These are phyloP conservation scores for Drosophila antonietae DNA, from an alignment of 2,888 invertebrate species.

Conservation along the genomic window DNA sequence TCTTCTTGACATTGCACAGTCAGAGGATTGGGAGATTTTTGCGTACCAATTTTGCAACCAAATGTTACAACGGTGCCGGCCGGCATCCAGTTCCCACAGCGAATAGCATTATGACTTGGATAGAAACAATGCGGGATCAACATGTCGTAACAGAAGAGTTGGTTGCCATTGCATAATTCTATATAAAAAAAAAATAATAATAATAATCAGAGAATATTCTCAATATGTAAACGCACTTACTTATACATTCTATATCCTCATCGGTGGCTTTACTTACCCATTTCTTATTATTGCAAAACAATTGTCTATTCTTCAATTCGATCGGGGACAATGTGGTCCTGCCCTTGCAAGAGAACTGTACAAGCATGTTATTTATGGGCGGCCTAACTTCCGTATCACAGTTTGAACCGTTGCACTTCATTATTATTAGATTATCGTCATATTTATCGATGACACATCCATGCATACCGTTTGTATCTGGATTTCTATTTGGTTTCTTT, in stretches of 20 bases:
- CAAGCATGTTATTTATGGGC: conserved; percentile 8
- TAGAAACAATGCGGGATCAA: fast-evolving
- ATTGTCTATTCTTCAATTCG: fast-evolving
- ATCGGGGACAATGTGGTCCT: background rate
- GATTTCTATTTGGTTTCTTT: background rate
- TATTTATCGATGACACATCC: conserved; percentile 43
- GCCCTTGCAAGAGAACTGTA: conserved; percentile 15
- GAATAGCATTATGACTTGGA: fast-evolving
- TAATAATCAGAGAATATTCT: background rate
- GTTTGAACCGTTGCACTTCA: fast-evolving
- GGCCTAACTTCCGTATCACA: background rate
- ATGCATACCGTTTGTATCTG: conserved; percentile 29
- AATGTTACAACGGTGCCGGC: background rate
- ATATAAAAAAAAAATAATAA: too few species aligned
- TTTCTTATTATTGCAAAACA: fast-evolving
- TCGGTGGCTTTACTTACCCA: background rate
- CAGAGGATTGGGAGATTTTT: fast-evolving
- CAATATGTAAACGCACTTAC: conserved; percentile 13
- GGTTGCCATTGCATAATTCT: conserved; percentile 6
- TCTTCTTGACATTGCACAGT: background rate
- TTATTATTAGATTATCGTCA: conserved; percentile 6
- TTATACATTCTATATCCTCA: conserved; percentile 1
- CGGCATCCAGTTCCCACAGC: fast-evolving
- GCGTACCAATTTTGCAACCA: background rate
- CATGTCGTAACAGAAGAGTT: conserved; percentile 22